Percentiles rank a stretch among this genome's conserved stretches.
Evolutionary conservation across 2,888 invertebrate species (phyloP).

Genomic region (Phania funesta): DNA sequence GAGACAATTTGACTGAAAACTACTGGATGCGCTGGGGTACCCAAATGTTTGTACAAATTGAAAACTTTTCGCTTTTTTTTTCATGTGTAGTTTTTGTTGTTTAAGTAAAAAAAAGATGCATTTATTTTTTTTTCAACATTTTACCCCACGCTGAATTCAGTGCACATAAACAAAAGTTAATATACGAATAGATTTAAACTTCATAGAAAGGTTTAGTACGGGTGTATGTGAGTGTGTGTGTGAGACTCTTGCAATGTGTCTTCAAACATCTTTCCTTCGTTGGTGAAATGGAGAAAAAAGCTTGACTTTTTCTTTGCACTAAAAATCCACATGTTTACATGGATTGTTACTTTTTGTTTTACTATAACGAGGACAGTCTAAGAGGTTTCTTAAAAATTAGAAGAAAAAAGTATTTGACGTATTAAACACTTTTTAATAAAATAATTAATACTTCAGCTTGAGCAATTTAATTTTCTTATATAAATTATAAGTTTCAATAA

Average conservation of each 20-base stretch:
- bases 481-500: too few species aligned
- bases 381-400: background rate
- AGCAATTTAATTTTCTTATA: too few species aligned
- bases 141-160: background rate
- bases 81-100: background rate
- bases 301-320: background rate
- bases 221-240: too few species aligned
- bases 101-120: conserved; percentile 5
- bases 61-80: conserved; percentile 19
- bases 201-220: too few species aligned
- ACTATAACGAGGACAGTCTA: background rate
- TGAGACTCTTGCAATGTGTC: background rate
- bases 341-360: background rate
- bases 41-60: conserved; percentile 35
- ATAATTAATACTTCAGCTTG: too few species aligned
- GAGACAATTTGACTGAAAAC: background rate
- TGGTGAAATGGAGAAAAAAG: background rate
- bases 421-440: too few species aligned
- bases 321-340: conserved; percentile 18
- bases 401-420: too few species aligned
- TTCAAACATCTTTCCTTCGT: background rate
- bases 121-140: conserved; percentile 36
- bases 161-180: background rate
- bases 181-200: too few species aligned
- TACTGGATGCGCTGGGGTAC: background rate